phyloP scores from a whole-genome alignment of 53 echinoderm and acorn worm species.

The Antedon mediterranea region DNA sequence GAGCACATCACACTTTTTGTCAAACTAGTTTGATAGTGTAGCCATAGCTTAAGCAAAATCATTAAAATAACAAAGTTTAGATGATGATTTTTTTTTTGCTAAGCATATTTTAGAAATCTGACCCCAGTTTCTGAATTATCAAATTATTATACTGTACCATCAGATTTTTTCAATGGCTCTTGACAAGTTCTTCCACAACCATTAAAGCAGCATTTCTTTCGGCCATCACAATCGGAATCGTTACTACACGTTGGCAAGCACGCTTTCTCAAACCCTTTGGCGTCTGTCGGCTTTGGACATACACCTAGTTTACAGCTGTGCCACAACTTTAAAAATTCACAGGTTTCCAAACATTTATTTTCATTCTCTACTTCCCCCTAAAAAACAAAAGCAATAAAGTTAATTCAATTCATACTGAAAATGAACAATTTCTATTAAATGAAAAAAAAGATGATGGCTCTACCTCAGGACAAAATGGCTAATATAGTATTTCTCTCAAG shows the following conservation, averaged over 20 bases:
- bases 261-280: conserved; percentile 30
- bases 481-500: too few relatives aligned
- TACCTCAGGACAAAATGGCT: too few relatives aligned
- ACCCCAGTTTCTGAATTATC: not conserved
- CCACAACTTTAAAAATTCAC: conserved; percentile 44
- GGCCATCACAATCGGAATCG: conserved; percentile 35
- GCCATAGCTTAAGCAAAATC: too few relatives aligned
- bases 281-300: conserved; percentile 44
- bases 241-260: conserved; percentile 30
- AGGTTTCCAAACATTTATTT: conserved; percentile 35
- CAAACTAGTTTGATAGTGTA: too few relatives aligned
- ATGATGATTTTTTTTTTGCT: too few relatives aligned
- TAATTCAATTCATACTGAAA: not conserved
- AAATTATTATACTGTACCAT: conserved; percentile 19
- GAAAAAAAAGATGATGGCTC: too few relatives aligned
- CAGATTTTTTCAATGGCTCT: conserved; percentile 19
- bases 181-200: conserved; percentile 72
- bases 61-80: too few relatives aligned
- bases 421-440: too few relatives aligned
- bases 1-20: too few relatives aligned
- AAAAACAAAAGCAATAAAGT: not conserved
- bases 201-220: conserved; percentile 50
- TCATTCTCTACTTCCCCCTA: conserved; percentile 27
- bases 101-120: too few relatives aligned
- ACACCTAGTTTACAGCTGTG: conserved; percentile 42